phyloP scores from a whole-genome alignment of 2,113 vertebrate genomes.

The Mastomys natalensis region DNA sequence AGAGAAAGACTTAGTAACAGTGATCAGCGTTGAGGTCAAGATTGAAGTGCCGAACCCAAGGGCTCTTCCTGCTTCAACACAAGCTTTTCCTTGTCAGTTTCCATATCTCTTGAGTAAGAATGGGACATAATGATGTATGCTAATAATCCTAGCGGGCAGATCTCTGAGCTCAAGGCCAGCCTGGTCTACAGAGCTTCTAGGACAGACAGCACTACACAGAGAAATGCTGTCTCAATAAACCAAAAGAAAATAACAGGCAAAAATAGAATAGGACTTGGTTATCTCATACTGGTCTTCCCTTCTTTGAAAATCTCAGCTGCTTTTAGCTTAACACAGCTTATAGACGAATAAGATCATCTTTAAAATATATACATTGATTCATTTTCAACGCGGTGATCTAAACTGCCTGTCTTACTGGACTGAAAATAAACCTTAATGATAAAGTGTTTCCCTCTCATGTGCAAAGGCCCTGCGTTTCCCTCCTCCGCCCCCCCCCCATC shows the following conservation, averaged over 20 bases:
- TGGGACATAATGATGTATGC: neutral
- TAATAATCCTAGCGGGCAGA: neutral
- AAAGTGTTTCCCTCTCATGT: neutral
- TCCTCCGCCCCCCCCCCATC: too few relatives aligned
- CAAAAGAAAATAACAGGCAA: neutral
- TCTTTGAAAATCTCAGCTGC: neutral
- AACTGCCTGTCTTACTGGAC: neutral
- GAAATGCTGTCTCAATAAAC: neutral
- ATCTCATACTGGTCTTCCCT: neutral
- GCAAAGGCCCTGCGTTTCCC: neutral
- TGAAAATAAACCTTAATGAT: neutral
- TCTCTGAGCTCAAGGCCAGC: neutral
- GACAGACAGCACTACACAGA: neutral
- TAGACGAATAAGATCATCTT: neutral
- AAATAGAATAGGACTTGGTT: neutral
- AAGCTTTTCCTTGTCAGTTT: neutral
- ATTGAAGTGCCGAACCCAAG: neutral
- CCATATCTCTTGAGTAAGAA: neutral
- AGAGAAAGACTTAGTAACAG: neutral
- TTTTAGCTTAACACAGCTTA: neutral
- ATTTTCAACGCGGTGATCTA: neutral
- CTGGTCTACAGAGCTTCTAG: neutral
- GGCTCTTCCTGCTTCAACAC: neutral
- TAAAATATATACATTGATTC: neutral
- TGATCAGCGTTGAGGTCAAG: neutral